Base-by-base conservation (phyloP, 2,888 invertebrate genomes). In the Pseudolycoriella hygida region DNA sequence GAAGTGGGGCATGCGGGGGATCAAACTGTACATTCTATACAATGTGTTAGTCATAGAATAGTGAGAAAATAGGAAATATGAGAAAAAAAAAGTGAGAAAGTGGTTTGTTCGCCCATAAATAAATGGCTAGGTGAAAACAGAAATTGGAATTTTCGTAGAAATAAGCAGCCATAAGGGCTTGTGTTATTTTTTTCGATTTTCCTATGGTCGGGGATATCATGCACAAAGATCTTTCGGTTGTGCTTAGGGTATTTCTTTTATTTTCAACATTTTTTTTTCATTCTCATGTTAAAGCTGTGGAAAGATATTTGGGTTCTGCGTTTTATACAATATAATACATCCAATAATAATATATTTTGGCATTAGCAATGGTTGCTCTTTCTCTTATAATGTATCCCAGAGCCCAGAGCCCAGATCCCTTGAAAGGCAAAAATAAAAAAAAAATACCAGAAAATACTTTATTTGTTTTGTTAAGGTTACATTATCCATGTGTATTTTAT, bases 121-220 rank as follows among this genome's bases (percentile, higher is more conserved):
- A 44, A 44, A 44, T 44, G 44, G 39, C 39, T 44, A 44, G 44
- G 44, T 44, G 44, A 44, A 44, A 44, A 44, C 37, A 25, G 44
- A 44, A 44, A 44, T 44, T 44, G 44, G 44, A 44, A 44, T 44
- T 44, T 44, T 38, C 39, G 39, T 39, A 39, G 17, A 39, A 39
- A 39, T 39, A 39, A 17, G 17, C 15, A 17, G 39, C 15, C 11
- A 15, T 39, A 39, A 39, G 39, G 39, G 39, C 10, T 39, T 39
- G n/a, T 17, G n/a, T 14, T 17, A 11, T 39, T 14, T 12, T 34
- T 34, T 34, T 34, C 15, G 12, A 14, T 34, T 34, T 34, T 34
- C 12, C 11, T 39, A 17, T 39, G 39, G 17, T 14, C 15, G 39
- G 39, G 15, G 39, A 39, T 39, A 39, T 39, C 39, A 39, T 39